Conservation (phyloP, 2,888 invertebrate species). For the Amphipoea oculea region DNA sequence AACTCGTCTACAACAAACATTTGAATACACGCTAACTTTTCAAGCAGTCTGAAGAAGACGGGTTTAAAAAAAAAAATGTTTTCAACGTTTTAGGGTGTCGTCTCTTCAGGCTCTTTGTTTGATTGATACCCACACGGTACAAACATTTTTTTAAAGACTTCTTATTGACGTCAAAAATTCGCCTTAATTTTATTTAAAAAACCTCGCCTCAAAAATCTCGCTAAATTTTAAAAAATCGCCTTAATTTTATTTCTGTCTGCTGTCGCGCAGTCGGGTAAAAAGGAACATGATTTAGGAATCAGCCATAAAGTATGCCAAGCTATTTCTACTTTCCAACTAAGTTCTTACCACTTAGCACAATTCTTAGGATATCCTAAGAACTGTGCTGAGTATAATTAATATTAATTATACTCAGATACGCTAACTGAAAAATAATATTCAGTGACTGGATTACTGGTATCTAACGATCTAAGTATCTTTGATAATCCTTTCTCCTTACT, state of each 20-base stretch:
- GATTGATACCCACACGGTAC: not conserved
- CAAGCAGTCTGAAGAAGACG: not conserved
- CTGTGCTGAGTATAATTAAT: too few species aligned
- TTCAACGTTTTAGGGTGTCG: not conserved
- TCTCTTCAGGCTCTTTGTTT: not conserved
- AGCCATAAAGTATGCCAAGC: not conserved
- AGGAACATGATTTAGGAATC: not conserved
- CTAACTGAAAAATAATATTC: conserved; percentile 1
- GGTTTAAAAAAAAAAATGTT: not conserved
- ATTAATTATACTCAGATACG: not conserved
- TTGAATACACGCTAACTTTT: not conserved
- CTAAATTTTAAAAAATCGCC: too few species aligned
- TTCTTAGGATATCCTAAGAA: not conserved
- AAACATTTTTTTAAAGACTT: not conserved
- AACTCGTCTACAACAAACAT: not conserved
- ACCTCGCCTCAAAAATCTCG: too few species aligned
- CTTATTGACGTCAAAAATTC: too few species aligned
- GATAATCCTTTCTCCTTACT: not conserved
- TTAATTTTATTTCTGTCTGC: not conserved
- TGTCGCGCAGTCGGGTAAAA: not conserved
- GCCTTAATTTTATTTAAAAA: not conserved
- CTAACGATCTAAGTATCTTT: not conserved
- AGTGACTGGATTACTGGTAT: not conserved
- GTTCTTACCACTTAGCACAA: not conserved
- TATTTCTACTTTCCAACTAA: not conserved